Evolutionary conservation across 1,140 invertebrate species (phyloP).

Genomic region (Fopius arisanus): DNA sequence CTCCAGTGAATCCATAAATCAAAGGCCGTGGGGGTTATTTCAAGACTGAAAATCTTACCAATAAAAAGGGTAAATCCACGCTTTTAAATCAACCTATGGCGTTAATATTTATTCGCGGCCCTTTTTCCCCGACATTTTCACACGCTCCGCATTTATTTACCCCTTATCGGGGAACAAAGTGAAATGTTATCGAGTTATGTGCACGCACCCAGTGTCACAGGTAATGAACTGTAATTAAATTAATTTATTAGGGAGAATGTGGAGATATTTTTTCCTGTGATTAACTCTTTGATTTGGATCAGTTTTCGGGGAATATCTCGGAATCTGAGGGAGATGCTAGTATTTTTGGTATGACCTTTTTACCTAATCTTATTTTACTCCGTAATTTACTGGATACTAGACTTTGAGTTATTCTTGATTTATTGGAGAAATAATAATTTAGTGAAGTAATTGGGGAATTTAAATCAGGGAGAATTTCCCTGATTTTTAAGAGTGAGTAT

Average conservation of each 20-base stretch:
- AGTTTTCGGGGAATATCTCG: too few relatives aligned
- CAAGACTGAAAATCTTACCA: neutral
- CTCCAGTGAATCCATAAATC: neutral
- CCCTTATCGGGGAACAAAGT: neutral
- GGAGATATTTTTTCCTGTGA: neutral
- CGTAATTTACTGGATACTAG: too few relatives aligned
- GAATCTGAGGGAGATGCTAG: too few relatives aligned
- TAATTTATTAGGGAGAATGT: neutral
- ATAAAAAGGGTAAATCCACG: neutral
- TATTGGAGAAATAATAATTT: too few relatives aligned
- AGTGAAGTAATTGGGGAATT: too few relatives aligned
- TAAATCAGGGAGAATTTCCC: too few relatives aligned
- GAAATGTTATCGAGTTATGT: neutral
- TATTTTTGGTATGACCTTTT: too few relatives aligned
- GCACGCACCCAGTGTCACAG: neutral
- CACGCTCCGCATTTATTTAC: constrained; percentile 1
- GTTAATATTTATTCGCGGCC: neutral
- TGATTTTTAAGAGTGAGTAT: too few relatives aligned
- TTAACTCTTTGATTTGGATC: too few relatives aligned
- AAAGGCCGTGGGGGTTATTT: neutral
- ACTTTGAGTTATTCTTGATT: too few relatives aligned
- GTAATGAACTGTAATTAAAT: neutral
- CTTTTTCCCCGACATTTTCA: neutral
- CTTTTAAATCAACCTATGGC: neutral
- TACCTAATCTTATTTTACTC: too few relatives aligned